phyloP scores from a whole-genome alignment of 2,888 invertebrate species.

The Phengaris arion region DNA sequence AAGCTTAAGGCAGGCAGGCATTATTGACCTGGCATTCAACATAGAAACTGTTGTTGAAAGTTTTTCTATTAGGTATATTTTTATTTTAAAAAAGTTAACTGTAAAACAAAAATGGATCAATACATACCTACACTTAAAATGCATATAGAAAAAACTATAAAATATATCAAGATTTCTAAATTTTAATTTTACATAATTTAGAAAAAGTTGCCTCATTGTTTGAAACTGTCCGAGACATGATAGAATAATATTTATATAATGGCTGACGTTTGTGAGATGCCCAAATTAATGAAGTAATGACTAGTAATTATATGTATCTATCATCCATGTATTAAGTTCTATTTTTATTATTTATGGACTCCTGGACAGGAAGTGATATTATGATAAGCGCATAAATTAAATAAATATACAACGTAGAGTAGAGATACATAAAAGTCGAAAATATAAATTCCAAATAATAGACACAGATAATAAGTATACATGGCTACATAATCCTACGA shows the following conservation, averaged over 20 bases:
- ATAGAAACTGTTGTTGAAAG: not conserved
- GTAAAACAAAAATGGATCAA: too few species aligned
- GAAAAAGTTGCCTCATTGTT: not conserved
- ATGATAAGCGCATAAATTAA: conserved; percentile 7
- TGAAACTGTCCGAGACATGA: not conserved
- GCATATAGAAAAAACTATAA: too few species aligned
- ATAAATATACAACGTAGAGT: not conserved
- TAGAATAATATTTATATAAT: not conserved
- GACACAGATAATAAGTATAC: not conserved
- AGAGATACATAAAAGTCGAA: too few species aligned
- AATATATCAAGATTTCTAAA: too few species aligned
- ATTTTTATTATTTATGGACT: not conserved
- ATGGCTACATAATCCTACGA: not conserved
- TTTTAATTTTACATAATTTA: not conserved
- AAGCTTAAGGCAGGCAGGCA: not conserved
- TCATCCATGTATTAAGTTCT: not conserved
- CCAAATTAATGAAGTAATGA: conserved; percentile 18
- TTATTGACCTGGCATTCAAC: not conserved
- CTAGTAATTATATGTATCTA: conserved; percentile 9
- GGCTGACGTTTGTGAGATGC: conserved; percentile 9
- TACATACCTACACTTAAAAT: too few species aligned
- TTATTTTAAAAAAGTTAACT: too few species aligned
- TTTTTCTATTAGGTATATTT: too few species aligned
- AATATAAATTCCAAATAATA: not conserved
- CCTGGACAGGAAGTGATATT: not conserved